Conservation (phyloP, 1,140 invertebrate genomes). For the Pentalonia nigronervosa region DNA sequence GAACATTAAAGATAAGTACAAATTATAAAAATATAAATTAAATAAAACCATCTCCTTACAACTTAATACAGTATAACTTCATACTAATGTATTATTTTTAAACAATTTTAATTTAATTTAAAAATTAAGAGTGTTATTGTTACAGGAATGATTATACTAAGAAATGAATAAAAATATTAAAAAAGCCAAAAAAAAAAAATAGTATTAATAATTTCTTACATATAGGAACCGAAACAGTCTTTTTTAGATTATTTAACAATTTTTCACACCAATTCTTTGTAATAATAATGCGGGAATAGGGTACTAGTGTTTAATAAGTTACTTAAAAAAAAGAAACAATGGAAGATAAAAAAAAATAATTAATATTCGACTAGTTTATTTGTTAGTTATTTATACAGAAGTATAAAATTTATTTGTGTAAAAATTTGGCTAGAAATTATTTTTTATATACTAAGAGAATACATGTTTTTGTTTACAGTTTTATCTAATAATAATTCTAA, state of each 20-base stretch:
- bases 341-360: conserved; percentile 17
- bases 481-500: conserved; percentile 11
- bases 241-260: conserved; percentile 45
- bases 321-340: neutral
- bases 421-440: conserved; percentile 28
- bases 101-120: conserved; percentile 34
- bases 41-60: conserved; percentile 29
- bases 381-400: conserved; percentile 16
- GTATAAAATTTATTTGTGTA: conserved; percentile 2
- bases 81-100: neutral
- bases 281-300: neutral
- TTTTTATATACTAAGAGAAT: neutral
- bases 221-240: conserved; percentile 46
- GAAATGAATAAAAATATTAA: conserved; percentile 25
- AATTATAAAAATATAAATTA: conserved; percentile 46
- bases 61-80: neutral
- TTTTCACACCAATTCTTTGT: conserved; percentile 30
- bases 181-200: conserved; percentile 5
- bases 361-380: conserved; percentile 12
- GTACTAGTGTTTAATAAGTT: neutral
- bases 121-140: neutral
- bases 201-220: neutral
- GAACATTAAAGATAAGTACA: conserved; percentile 29
- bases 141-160: conserved; percentile 49
- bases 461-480: conserved; percentile 2